phyloP scores from a whole-genome alignment of 2,113 vertebrate species.

The Petaurus breviceps region DNA sequence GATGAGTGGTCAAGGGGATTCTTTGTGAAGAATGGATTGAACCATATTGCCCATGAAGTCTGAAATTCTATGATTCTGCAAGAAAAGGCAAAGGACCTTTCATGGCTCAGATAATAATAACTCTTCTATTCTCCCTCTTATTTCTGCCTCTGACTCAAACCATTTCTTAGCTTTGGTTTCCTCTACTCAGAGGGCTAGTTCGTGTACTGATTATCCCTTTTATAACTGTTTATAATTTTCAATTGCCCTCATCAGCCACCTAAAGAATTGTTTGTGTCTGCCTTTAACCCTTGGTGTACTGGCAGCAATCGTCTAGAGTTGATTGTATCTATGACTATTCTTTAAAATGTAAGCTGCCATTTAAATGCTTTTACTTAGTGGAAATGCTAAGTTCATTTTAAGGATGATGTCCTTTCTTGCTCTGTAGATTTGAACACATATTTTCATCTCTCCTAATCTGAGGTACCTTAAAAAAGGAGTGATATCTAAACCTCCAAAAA shows the following conservation, averaged over 20 bases:
- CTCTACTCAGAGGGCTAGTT: background rate
- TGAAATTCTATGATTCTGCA: background rate
- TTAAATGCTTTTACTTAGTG: background rate
- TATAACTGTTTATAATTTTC: background rate
- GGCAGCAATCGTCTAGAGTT: background rate
- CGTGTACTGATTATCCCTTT: background rate
- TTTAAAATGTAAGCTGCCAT: background rate
- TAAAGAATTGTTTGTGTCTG: background rate
- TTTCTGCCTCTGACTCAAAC: background rate
- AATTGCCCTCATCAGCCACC: background rate
- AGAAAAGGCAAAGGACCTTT: background rate
- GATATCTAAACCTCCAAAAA: background rate
- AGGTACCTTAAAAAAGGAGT: slow-evolving; percentile 3
- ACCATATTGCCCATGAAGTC: background rate
- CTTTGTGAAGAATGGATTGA: background rate
- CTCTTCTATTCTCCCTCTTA: background rate
- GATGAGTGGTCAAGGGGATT: background rate
- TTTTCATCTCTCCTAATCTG: background rate
- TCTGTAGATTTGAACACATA: background rate
- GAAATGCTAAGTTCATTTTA: slow-evolving; percentile 16
- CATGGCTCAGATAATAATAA: background rate
- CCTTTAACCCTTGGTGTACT: background rate
- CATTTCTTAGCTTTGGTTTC: background rate
- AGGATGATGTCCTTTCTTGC: background rate
- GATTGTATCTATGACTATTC: background rate